Percentiles rank a stretch among this genome's conserved stretches.
These are phyloP conservation scores for Catharus fuscescens DNA, from an alignment of 2,113 vertebrate species.

Conservation along the genomic window DNA sequence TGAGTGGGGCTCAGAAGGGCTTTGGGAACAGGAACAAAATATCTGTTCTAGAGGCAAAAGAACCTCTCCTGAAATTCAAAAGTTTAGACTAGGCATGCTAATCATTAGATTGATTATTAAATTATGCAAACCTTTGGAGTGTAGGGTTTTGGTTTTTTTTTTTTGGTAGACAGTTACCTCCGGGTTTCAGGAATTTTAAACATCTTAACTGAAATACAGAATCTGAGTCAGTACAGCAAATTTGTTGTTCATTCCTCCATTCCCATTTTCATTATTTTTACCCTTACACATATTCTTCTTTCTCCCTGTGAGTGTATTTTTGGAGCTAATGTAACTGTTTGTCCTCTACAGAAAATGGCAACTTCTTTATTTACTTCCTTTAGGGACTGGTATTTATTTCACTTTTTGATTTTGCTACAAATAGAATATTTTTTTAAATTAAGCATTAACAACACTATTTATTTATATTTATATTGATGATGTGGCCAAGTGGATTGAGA, in stretches of 20 bases:
- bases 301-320: not conserved
- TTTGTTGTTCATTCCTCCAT: not conserved
- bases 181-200: not conserved
- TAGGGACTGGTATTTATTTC: not conserved
- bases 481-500: not conserved
- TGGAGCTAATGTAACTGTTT: not conserved
- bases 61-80: not conserved
- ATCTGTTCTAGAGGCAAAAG: not conserved
- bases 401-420: not conserved
- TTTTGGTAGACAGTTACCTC: not conserved
- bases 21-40: not conserved
- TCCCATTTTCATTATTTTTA: not conserved
- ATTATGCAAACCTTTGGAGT: not conserved
- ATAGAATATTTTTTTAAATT: not conserved
- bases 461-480: not conserved
- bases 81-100: not conserved
- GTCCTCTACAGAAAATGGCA: not conserved
- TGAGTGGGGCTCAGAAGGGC: not conserved
- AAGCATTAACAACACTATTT: not conserved
- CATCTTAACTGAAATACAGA: not conserved
- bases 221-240: not conserved
- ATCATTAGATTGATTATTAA: not conserved
- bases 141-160: not conserved
- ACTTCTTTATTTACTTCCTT: not conserved
- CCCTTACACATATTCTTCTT: not conserved